Evolutionary conservation across 2,113 vertebrate species (phyloP), one percentile per base, ranked within the genome.

Genomic region (Pedionomus torquatus): DNA sequence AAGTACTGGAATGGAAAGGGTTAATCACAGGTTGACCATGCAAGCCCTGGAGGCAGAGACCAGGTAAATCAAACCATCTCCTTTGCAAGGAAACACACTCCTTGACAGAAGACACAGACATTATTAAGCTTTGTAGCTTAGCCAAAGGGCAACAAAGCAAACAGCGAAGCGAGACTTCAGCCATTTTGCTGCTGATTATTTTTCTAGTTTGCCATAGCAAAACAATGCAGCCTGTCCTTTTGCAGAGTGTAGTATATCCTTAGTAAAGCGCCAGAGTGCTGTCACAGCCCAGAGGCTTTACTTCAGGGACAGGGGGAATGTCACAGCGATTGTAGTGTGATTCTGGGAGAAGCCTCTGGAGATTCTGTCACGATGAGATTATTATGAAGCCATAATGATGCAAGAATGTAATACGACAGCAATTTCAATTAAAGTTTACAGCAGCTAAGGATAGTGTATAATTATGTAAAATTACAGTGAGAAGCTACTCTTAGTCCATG

Each of bases 401-500:
- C 69, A 91, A 85, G 87, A 93, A 46, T 0, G 0, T 49, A 84
- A 84, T 61, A 69, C 61, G 49, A 46, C 41, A 46, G 81, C 26
- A 71, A 74, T 85, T 85, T 87, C 61, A 96, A 91, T 90, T 93
- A 77, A 85, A 69, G 75, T 91, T 92, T 91, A 49, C 28, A 19
- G 77, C n/a, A 85, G 77, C 57, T 1, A 5, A 90, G 74, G 66
- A 49, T 41, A 83, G 44, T 48, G 17, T 60, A 9, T 68, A 72
- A 72, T 78, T 74, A 61, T 17, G 16, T 76, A 75, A 83, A 95
- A 90, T 80, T 54, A 60, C 30, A 58, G 24, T 25, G 35, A 68
- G 81, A 75, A 89, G 49, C 49, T 87, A 70, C 13, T 93, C 48
- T 79, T 33, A 28, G 55, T 57, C 70, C 65, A 0, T 48, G 21